phyloP scores from a whole-genome alignment of 2,113 vertebrate genomes.

The Rhinopomastus cyanomelas region DNA sequence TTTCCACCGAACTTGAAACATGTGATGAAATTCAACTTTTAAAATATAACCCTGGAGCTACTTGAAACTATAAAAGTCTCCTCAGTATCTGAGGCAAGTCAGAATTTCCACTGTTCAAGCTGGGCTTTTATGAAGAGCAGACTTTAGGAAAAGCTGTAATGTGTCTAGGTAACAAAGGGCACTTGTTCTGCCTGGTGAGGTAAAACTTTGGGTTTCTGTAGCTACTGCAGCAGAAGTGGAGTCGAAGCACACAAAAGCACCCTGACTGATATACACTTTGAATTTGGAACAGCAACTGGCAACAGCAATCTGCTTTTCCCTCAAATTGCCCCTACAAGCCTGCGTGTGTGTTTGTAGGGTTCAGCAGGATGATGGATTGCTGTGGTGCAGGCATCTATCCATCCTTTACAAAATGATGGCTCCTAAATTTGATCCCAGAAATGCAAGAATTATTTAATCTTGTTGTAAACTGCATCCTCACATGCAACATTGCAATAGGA shows the following conservation, averaged over 20 bases:
- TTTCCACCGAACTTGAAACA: slow-evolving; percentile 65
- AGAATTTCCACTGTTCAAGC: slow-evolving; percentile 75
- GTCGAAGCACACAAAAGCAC: slow-evolving; percentile 54
- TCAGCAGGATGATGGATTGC: neutral
- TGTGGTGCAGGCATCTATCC: neutral
- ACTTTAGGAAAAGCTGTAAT: slow-evolving; percentile 72
- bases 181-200: slow-evolving; percentile 70
- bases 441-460: neutral
- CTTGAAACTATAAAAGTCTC: slow-evolving; percentile 77
- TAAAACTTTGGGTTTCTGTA: slow-evolving; percentile 64
- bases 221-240: slow-evolving; percentile 60
- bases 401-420: neutral
- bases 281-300: slow-evolving; percentile 46
- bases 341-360: neutral
- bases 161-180: slow-evolving; percentile 72
- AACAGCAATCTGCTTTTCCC: slow-evolving; percentile 2
- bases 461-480: neutral
- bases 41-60: slow-evolving; percentile 75
- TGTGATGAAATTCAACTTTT: slow-evolving; percentile 75
- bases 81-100: slow-evolving; percentile 74
- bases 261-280: slow-evolving; percentile 52
- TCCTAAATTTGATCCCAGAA: neutral
- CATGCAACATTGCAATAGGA: neutral
- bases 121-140: slow-evolving; percentile 75
- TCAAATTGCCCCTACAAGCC: neutral